Percentiles rank a stretch among this genome's conserved stretches.
Conservation (phyloP, 2,888 invertebrate genomes). For the Archips crataeganus region DNA sequence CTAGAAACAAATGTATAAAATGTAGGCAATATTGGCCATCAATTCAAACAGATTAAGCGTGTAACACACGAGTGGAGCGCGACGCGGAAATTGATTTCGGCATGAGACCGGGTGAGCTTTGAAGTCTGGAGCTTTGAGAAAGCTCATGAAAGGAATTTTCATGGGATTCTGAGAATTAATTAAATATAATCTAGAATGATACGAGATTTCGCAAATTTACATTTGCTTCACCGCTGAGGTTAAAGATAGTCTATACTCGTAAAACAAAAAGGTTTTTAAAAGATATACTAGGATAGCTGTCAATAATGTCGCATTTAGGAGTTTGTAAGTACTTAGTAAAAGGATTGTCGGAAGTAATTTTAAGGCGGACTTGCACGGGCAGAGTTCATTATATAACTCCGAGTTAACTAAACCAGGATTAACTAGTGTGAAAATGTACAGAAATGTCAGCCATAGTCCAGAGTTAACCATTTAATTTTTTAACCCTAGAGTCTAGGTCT, state of each 20-base stretch:
- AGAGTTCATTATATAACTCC: too few relatives aligned
- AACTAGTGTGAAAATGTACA: too few relatives aligned
- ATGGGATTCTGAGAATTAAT: not conserved
- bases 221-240: not conserved
- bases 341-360: too few relatives aligned
- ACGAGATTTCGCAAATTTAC: not conserved
- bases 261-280: too few relatives aligned
- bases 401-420: too few relatives aligned
- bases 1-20: slow-evolving; percentile 26
- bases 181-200: not conserved
- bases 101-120: not conserved
- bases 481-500: too few relatives aligned
- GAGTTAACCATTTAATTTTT: too few relatives aligned
- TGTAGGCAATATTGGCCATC: slow-evolving; percentile 19
- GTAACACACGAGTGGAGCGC: not conserved
- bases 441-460: too few relatives aligned
- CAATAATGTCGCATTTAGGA: too few relatives aligned
- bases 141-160: slow-evolving; percentile 12
- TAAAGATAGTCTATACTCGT: not conserved
- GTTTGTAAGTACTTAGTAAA: too few relatives aligned
- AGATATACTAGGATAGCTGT: too few relatives aligned
- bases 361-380: too few relatives aligned
- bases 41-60: slow-evolving; percentile 14
- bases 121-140: slow-evolving; percentile 17
- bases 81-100: slow-evolving; percentile 19